Percentiles rank a stretch among this genome's conserved stretches.
Conservation (phyloP, 2,797 vertebrate genomes). For the Anableps anableps region DNA sequence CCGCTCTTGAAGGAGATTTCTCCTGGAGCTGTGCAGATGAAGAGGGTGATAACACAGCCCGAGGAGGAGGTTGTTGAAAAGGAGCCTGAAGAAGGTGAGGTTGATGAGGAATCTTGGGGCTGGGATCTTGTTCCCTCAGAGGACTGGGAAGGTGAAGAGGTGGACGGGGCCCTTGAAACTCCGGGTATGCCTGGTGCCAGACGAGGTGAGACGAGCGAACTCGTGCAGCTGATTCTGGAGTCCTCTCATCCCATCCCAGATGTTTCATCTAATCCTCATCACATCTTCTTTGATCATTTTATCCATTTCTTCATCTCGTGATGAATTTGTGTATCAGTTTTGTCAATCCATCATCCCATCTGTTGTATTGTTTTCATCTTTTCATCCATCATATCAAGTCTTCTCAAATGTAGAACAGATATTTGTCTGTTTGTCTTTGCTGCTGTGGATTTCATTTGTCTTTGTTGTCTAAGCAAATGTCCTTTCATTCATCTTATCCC, state of each 20-base stretch:
- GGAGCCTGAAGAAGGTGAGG: conserved; percentile 49
- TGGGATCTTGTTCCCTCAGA: conserved; percentile 81
- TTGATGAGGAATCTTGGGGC: conserved; percentile 77
- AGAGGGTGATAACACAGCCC: conserved; percentile 76
- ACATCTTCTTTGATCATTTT: conserved; percentile 14
- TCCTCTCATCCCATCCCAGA: conserved; percentile 54
- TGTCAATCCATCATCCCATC: conserved; percentile 12
- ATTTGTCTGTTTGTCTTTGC: conserved; percentile 13
- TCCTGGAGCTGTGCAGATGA: conserved; percentile 73
- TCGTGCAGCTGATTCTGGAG: conserved; percentile 62
- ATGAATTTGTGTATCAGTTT: conserved; percentile 10
- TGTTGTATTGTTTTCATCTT: conserved; percentile 3
- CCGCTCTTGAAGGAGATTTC: conserved; percentile 74
- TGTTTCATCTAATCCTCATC: conserved; percentile 62
- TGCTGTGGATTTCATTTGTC: not conserved
- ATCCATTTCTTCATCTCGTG: conserved; percentile 5
- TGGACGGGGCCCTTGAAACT: conserved; percentile 78
- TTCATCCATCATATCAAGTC: not conserved
- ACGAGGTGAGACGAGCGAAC: conserved; percentile 84
- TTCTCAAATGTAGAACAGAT: not conserved
- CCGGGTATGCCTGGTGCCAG: conserved; percentile 81
- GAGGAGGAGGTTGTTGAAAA: conserved; percentile 78
- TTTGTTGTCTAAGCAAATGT: conserved; percentile 11
- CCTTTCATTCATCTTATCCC: conserved; percentile 3
- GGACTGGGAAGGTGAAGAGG: conserved; percentile 74